phyloP scores from a whole-genome alignment of 2,797 vertebrate species.

The Masticophis lateralis region DNA sequence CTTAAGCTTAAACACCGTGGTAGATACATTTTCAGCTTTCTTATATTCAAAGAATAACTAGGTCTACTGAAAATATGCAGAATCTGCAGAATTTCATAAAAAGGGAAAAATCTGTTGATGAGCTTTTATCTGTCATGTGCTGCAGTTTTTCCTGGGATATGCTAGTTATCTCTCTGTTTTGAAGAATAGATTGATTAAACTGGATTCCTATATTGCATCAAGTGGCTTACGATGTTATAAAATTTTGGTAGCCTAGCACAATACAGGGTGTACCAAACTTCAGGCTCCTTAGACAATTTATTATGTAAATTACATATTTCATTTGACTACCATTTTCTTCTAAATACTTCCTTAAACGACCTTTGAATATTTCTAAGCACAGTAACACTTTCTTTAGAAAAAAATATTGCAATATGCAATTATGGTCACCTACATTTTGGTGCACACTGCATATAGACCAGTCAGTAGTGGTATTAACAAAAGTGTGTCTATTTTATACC shows the following conservation, averaged over 20 bases:
- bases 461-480: not conserved
- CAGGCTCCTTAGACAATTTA: not conserved
- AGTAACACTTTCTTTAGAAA: not conserved
- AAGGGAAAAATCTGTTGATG: not conserved
- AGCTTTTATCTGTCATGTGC: not conserved
- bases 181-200: not conserved
- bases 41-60: constrained; percentile 23
- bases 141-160: not conserved
- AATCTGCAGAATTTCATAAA: not conserved
- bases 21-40: constrained; percentile 37
- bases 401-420: not conserved
- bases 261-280: not conserved
- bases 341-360: not conserved
- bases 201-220: not conserved
- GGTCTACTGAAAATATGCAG: not conserved
- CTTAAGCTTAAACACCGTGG: constrained; percentile 39
- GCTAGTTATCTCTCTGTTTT: not conserved
- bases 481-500: not conserved
- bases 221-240: not conserved
- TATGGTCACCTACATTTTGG: not conserved
- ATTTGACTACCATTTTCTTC: not conserved
- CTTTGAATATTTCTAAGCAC: not conserved
- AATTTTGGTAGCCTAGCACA: not conserved
- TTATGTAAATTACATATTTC: not conserved
- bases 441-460: not conserved